A percentile compares a stretch with the other conserved stretches of the same genome.
Conservation (phyloP, 2,888 invertebrate species). For the Meteorus colon region DNA sequence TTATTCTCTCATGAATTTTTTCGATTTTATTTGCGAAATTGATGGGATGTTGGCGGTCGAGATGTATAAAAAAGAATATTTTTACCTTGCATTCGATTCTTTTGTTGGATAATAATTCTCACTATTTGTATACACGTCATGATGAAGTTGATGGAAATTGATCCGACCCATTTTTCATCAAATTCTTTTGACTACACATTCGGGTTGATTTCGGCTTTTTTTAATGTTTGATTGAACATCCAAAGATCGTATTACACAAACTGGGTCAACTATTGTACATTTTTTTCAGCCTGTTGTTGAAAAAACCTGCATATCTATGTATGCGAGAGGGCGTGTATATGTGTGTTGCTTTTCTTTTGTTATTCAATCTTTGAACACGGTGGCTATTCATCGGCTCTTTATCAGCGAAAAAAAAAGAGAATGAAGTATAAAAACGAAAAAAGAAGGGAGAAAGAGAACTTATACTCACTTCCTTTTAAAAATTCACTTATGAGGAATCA, state of each 20-base stretch:
- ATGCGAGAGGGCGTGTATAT: not conserved
- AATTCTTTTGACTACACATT: slow-evolving; percentile 2
- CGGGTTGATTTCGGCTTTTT: slow-evolving; percentile 36
- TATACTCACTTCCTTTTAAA: not conserved
- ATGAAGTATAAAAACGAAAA: slow-evolving; percentile 2
- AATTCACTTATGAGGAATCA: not conserved
- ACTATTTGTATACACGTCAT: not conserved
- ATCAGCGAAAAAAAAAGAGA: not conserved
- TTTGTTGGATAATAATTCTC: too few species aligned
- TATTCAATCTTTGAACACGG: slow-evolving; percentile 40
- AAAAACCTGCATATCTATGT: not conserved
- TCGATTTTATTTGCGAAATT: too few species aligned
- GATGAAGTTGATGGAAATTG: not conserved
- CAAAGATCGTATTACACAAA: slow-evolving; percentile 31
- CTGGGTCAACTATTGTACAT: slow-evolving; percentile 31
- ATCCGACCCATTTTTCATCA: not conserved
- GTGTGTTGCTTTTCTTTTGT: slow-evolving; percentile 35
- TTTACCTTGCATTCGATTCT: too few species aligned
- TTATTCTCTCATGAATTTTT: too few species aligned
- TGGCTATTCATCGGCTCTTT: slow-evolving; percentile 32
- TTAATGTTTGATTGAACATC: slow-evolving; percentile 34
- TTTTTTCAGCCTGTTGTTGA: not conserved
- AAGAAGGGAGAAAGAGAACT: not conserved
- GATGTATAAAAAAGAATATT: too few species aligned
- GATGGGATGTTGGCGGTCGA: too few species aligned